Conservation (phyloP, 2,113 vertebrate species). For the Gulo gulo region DNA sequence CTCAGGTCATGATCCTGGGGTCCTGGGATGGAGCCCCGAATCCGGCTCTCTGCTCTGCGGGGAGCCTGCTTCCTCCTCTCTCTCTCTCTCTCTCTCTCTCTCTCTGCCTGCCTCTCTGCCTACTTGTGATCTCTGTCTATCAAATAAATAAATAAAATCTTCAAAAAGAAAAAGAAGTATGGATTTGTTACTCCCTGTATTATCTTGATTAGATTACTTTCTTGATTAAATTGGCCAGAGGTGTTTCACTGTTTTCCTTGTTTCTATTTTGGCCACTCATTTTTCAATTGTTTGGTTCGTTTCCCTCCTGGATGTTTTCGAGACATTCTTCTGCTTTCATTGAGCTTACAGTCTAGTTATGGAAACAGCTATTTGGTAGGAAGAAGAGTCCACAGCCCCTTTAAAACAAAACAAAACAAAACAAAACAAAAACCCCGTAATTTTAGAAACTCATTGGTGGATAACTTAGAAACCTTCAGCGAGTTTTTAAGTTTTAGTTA, state of each 20-base stretch:
- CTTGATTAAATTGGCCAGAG: not conserved
- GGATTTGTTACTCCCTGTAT: not conserved
- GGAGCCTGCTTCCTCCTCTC: no score
- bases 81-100: no score
- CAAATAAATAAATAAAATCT: no score
- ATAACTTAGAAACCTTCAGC: not conserved
- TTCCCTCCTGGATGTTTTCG: not conserved
- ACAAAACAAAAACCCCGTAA: not conserved
- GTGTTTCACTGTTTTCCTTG: not conserved
- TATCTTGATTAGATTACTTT: not conserved
- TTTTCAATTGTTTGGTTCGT: not conserved
- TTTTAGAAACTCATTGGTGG: not conserved
- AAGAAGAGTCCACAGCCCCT: not conserved
- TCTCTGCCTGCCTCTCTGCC: no score
- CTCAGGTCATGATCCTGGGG: no score
- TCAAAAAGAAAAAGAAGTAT: not conserved
- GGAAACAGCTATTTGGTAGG: not conserved
- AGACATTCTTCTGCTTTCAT: not conserved
- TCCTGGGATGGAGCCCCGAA: no score
- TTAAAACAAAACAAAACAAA: no score
- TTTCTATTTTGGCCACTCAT: not conserved
- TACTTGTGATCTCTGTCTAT: no score
- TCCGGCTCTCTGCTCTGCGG: no score
- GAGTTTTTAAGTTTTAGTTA: not conserved
- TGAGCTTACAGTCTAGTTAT: not conserved